These are phyloP conservation scores for Megalops atlanticus DNA, from an alignment of 2,113 vertebrate genomes.

Conservation along the genomic window DNA sequence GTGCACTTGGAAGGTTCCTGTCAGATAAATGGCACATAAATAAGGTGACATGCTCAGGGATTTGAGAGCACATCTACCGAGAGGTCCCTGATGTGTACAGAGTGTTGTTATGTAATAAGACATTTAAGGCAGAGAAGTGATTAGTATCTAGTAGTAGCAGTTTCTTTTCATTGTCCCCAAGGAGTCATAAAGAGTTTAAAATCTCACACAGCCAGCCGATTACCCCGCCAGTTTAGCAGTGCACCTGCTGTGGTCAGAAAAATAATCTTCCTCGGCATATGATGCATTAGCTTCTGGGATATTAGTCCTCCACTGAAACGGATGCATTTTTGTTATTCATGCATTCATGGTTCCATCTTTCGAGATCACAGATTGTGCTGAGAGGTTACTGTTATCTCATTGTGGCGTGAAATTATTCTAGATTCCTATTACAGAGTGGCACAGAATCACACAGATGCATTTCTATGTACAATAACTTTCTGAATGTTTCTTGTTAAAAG, in stretches of 20 bases:
- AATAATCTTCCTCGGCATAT: neutral
- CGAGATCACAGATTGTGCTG: constrained; percentile 16
- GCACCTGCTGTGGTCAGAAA: too few relatives aligned
- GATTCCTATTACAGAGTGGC: too few relatives aligned
- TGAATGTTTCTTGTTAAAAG: too few relatives aligned
- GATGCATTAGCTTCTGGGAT: too few relatives aligned
- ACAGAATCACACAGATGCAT: too few relatives aligned
- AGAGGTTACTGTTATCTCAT: neutral
- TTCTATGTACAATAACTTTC: too few relatives aligned
- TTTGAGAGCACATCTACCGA: too few relatives aligned
- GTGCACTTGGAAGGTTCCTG: neutral
- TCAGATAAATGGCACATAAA: constrained; percentile 27
- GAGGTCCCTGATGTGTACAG: neutral
- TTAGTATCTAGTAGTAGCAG: neutral
- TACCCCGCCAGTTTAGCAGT: neutral
- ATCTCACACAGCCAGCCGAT: too few relatives aligned
- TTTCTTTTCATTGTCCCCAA: constrained; percentile 29
- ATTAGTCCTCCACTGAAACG: too few relatives aligned
- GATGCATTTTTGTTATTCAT: too few relatives aligned
- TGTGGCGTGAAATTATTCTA: too few relatives aligned
- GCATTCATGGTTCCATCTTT: too few relatives aligned
- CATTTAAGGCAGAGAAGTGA: neutral
- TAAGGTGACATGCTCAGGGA: constrained; percentile 26
- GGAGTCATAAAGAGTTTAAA: neutral
- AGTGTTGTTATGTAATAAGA: neutral